Conservation (phyloP, 2,888 invertebrate genomes). For the Isoperla grammatica region DNA sequence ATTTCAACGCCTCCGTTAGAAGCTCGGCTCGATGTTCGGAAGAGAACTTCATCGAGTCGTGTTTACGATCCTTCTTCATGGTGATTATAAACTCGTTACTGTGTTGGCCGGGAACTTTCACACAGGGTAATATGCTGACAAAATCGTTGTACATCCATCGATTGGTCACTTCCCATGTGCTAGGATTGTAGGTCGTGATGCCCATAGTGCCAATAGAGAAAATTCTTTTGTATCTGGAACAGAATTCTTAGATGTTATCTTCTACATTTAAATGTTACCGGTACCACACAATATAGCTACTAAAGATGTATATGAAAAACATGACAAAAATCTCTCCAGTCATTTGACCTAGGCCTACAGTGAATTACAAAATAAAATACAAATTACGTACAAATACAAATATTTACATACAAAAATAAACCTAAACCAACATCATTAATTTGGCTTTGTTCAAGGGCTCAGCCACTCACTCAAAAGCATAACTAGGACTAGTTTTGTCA, state of each 20-base stretch:
- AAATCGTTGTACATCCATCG: slow-evolving; percentile 85
- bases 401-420: too few species aligned
- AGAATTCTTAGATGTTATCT: slow-evolving; percentile 9
- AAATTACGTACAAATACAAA: too few species aligned
- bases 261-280: background rate
- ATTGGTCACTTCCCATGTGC: slow-evolving; percentile 84
- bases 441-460: too few species aligned
- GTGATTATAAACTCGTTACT: slow-evolving; percentile 70
- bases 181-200: slow-evolving; percentile 96
- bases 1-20: slow-evolving; percentile 83
- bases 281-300: too few species aligned
- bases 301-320: too few species aligned
- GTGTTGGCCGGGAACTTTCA: slow-evolving; percentile 46
- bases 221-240: slow-evolving; percentile 82
- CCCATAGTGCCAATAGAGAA: slow-evolving; percentile 94
- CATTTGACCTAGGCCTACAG: background rate
- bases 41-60: slow-evolving; percentile 93
- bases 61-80: slow-evolving; percentile 84
- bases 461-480: too few species aligned
- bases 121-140: slow-evolving; percentile 57
- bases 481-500: too few species aligned
- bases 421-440: too few species aligned
- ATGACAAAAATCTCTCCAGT: slow-evolving; percentile 22
- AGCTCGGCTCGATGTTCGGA: slow-evolving; percentile 91
- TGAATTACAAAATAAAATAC: too few species aligned